Conservation (phyloP, 2,888 invertebrate species). For the Ormia ochracea region DNA sequence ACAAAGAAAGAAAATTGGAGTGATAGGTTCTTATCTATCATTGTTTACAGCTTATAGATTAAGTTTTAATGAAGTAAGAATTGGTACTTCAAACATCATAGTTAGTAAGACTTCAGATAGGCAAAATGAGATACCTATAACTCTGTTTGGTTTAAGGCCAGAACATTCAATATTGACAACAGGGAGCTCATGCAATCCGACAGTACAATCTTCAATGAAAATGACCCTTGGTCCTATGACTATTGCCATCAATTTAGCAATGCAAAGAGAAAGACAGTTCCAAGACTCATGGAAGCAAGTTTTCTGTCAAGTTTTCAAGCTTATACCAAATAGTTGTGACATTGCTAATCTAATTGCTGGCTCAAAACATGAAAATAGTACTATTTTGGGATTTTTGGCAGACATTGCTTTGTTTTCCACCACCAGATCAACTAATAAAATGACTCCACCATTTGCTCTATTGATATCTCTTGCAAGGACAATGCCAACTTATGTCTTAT, state of each 20-base stretch:
- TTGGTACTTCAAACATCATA: too few relatives aligned
- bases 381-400: background rate
- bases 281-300: background rate
- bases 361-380: background rate
- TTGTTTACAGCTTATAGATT: too few relatives aligned
- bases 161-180: too few relatives aligned
- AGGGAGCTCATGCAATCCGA: background rate
- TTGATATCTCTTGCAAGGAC: background rate
- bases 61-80: too few relatives aligned
- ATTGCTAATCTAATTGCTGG: background rate
- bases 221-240: background rate
- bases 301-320: background rate
- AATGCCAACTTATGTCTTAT: background rate
- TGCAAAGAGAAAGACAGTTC: background rate
- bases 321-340: background rate
- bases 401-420: background rate
- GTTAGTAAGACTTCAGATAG: too few relatives aligned
- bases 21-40: too few relatives aligned
- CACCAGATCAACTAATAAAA: background rate
- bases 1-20: too few relatives aligned
- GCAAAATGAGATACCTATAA: too few relatives aligned
- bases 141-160: too few relatives aligned
- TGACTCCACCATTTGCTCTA: background rate
- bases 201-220: background rate
- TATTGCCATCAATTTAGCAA: background rate